These are phyloP conservation scores for Macrosiphum euphorbiae DNA, from an alignment of 2,888 invertebrate species.

Conservation along the genomic window DNA sequence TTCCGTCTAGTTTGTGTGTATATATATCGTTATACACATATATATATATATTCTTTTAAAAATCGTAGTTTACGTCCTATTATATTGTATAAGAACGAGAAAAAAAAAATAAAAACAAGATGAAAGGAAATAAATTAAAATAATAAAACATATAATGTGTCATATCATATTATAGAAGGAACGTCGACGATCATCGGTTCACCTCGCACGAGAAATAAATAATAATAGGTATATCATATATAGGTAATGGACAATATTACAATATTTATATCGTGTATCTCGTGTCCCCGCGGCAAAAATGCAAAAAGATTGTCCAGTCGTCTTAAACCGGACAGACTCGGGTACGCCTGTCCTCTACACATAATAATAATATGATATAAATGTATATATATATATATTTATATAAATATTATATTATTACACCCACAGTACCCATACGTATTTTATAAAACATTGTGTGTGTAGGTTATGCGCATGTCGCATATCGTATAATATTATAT, in stretches of 20 bases:
- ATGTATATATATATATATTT: neutral
- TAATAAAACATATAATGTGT: constrained; percentile 37
- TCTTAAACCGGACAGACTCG: constrained; percentile 35
- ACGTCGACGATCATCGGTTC: constrained; percentile 11
- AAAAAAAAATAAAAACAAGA: neutral
- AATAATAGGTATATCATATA: neutral
- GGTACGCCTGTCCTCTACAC: constrained; percentile 34
- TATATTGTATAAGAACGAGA: no score
- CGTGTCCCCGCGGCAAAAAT: constrained; percentile 38
- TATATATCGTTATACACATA: neutral
- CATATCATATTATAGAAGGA: neutral
- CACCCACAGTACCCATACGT: neutral
- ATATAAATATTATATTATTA: neutral
- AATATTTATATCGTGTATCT: neutral
- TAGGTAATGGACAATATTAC: neutral
- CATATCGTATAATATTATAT: neutral
- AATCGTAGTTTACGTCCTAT: constrained; percentile 11
- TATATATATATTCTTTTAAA: neutral
- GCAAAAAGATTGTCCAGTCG: constrained; percentile 51
- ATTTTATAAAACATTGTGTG: neutral
- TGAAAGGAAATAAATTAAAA: neutral
- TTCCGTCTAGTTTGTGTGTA: constrained; percentile 2
- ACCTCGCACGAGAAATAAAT: neutral
- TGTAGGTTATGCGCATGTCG: neutral
- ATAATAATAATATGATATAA: constrained; percentile 4